A percentile compares a stretch with the other conserved stretches of the same genome.
These are phyloP conservation scores for Trachemys scripta DNA, from an alignment of 2,113 vertebrate genomes.

Conservation along the genomic window DNA sequence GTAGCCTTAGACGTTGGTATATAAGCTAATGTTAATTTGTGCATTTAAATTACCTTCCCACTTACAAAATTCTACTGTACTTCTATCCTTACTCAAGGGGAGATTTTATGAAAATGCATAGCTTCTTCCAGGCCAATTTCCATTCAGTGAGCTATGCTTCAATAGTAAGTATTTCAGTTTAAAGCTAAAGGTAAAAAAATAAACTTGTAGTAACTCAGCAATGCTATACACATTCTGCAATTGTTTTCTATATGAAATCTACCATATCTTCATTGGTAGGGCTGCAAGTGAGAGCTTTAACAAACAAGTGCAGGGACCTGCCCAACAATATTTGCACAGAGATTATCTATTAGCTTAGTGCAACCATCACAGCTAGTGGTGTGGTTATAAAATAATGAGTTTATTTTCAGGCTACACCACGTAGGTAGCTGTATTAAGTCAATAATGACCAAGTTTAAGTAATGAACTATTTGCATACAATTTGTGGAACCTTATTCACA, in stretches of 20 bases:
- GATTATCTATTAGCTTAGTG: fast-evolving
- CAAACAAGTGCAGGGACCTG: background rate
- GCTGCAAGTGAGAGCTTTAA: background rate
- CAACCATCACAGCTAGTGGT: background rate
- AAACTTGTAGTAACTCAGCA: background rate
- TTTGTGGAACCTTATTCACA: background rate
- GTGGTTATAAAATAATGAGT: background rate
- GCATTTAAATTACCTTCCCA: background rate
- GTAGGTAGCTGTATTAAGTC: background rate
- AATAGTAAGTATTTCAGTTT: background rate
- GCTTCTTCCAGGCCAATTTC: background rate
- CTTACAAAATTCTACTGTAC: background rate
- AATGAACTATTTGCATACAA: background rate
- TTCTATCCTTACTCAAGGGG: background rate
- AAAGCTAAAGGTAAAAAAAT: background rate
- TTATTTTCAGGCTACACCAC: background rate
- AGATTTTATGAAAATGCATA: background rate
- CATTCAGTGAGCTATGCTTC: background rate
- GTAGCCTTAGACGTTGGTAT: background rate
- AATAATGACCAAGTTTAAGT: background rate
- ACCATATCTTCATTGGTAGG: background rate
- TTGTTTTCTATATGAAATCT: background rate
- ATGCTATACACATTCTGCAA: fast-evolving
- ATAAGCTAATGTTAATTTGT: background rate
- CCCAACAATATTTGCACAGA: background rate